Evolutionary conservation across 2,797 vertebrate species (phyloP).

Genomic region (Echiichthys vipera): DNA sequence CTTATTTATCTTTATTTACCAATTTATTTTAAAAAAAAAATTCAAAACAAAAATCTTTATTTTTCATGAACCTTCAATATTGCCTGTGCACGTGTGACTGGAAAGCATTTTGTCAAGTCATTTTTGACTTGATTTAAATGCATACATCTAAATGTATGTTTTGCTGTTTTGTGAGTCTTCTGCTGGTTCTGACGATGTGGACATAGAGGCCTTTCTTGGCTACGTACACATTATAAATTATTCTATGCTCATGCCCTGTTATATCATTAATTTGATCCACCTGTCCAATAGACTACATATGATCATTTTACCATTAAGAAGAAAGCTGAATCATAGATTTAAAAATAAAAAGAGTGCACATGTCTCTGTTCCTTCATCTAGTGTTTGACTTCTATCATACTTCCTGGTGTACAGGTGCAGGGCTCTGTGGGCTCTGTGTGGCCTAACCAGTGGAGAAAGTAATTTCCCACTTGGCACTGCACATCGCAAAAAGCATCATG

Average conservation of each 20-base stretch:
- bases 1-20: neutral
- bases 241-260: neutral
- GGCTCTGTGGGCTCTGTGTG: slow-evolving; percentile 36
- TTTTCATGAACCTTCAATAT: neutral
- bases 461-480: slow-evolving; percentile 37
- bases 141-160: neutral
- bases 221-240: neutral
- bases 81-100: neutral
- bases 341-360: neutral
- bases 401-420: slow-evolving; percentile 50
- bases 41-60: too few species aligned
- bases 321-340: neutral
- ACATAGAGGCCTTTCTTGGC: neutral
- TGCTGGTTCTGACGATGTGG: neutral
- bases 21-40: neutral
- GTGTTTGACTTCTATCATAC: slow-evolving; percentile 20
- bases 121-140: neutral
- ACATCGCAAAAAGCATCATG: slow-evolving; percentile 31
- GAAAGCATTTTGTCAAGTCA: neutral
- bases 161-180: neutral
- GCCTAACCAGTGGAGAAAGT: slow-evolving; percentile 33
- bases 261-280: neutral
- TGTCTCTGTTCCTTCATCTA: neutral
- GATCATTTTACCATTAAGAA: neutral
- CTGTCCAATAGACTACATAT: neutral